Base-by-base conservation (phyloP, 1,140 invertebrate species). In the Ceratina japonica region DNA sequence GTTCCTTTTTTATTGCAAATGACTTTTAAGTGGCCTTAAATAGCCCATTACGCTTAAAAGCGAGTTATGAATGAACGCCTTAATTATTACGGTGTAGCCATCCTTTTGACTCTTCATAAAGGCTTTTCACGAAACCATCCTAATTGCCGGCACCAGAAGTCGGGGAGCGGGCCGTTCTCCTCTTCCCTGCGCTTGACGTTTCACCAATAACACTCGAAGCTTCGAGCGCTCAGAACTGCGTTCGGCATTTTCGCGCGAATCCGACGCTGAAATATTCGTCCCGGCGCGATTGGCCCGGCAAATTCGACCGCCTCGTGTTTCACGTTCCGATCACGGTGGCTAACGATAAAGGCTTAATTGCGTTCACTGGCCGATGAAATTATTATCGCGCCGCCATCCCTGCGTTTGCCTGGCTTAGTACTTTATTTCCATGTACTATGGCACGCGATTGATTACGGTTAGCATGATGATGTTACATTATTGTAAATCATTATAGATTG, bases 21-120 rank as follows among this genome's bases (percentile, higher is more conserved):
- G 74, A 81, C 79, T 81, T 84, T 77, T 77, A 75, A 85, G 74
- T 81, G 79, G 65, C 37, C 74, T 84, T 84, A 81, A 85, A 81
- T 81, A 81, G 31, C n/a, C 69, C 78, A 84, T 85, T 84, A 84
- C 64, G 54, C 52, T 52, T 73, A 54, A 81, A 81, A 85, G 61
- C 56, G 58, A 24, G 69, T 81, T 84, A 75, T 73, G 73, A 85
- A 74, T 73, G 74, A 65, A 66, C 70, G 52, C 2, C 51, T 76
- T 64, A n/a, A n/a, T n/a, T n/a, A 51, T 76, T 83, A 70, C 68
- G 13, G 49, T 68, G 66, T 68, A 75, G 73, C 54, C 58, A 59
- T 79, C 80, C 73, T 37, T 37, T 37, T 49, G 3, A 18, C 64
- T 82, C 75, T 79, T 71, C 52, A 58, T 72, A 44, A 83, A 83